phyloP scores from a whole-genome alignment of 1,140 invertebrate genomes.

The Reticulitermes speratus region DNA sequence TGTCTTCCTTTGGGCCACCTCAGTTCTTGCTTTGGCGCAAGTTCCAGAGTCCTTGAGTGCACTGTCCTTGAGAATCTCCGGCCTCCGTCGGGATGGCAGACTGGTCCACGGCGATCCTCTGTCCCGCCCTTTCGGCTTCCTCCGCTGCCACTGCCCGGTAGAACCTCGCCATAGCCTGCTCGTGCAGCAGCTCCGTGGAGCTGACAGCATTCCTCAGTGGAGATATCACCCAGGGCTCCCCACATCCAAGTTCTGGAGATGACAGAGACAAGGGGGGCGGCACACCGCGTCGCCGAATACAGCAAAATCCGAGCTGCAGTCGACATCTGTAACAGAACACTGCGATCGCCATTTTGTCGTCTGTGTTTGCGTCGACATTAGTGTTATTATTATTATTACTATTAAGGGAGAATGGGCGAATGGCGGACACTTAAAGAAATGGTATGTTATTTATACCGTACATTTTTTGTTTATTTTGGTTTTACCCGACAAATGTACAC shows the following conservation, averaged over 20 bases:
- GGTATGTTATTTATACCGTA: too few species aligned
- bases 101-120: not conserved
- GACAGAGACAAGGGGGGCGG: slow-evolving; percentile 77
- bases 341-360: too few species aligned
- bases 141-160: slow-evolving; percentile 71
- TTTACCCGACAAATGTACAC: too few species aligned
- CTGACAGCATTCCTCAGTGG: slow-evolving; percentile 69
- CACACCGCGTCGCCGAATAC: slow-evolving; percentile 40
- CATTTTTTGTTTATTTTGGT: too few species aligned
- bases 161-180: slow-evolving; percentile 74
- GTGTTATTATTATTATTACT: too few species aligned
- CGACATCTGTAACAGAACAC: not conserved
- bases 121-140: slow-evolving; percentile 56
- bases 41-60: not conserved
- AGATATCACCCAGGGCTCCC: slow-evolving; percentile 46
- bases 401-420: too few species aligned
- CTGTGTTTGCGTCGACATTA: too few species aligned
- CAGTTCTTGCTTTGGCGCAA: not conserved
- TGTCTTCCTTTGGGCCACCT: not conserved
- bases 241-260: slow-evolving; percentile 66
- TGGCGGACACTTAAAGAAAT: too few species aligned
- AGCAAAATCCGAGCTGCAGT: not conserved
- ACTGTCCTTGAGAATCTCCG: not conserved
- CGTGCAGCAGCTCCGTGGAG: slow-evolving; percentile 76
- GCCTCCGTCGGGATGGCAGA: not conserved